These are phyloP conservation scores for Novumbra hubbsi DNA, from an alignment of 2,797 vertebrate genomes.

Conservation along the genomic window DNA sequence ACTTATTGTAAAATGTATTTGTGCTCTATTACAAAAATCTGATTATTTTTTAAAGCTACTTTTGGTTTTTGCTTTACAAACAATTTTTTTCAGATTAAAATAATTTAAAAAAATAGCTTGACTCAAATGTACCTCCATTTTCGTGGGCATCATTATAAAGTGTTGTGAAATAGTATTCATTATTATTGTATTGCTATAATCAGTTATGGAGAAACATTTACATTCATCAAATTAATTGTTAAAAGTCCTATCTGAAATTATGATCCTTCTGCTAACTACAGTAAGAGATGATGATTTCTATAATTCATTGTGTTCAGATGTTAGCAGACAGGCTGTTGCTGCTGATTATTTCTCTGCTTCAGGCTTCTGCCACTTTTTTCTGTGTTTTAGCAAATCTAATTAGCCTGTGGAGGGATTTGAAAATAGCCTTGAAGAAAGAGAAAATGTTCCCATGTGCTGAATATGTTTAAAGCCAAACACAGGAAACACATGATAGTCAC, in stretches of 20 bases:
- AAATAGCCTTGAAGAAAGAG: constrained; percentile 36
- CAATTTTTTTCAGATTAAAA: too few relatives aligned
- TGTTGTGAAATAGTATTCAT: neutral
- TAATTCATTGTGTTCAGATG: constrained; percentile 13
- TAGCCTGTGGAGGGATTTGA: constrained; percentile 41
- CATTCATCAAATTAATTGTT: neutral
- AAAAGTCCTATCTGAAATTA: neutral
- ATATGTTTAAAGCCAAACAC: constrained; percentile 24
- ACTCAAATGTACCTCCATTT: too few relatives aligned
- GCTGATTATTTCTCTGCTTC: constrained; percentile 32
- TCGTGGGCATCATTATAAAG: neutral
- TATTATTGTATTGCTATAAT: neutral
- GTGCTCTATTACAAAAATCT: too few relatives aligned
- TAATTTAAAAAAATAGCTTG: too few relatives aligned
- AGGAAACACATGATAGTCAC: neutral
- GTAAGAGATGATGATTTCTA: neutral
- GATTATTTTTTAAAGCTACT: too few relatives aligned
- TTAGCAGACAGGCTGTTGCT: constrained; percentile 19
- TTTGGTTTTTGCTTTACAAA: too few relatives aligned
- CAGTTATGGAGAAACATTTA: neutral
- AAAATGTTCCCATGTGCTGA: constrained; percentile 35
- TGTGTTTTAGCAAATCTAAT: constrained; percentile 44
- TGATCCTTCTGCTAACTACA: neutral
- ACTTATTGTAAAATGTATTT: too few relatives aligned
- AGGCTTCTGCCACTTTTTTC: constrained; percentile 42